Evolutionary conservation across 1,140 invertebrate genomes (phyloP).

Genomic region (Cydia splendana): DNA sequence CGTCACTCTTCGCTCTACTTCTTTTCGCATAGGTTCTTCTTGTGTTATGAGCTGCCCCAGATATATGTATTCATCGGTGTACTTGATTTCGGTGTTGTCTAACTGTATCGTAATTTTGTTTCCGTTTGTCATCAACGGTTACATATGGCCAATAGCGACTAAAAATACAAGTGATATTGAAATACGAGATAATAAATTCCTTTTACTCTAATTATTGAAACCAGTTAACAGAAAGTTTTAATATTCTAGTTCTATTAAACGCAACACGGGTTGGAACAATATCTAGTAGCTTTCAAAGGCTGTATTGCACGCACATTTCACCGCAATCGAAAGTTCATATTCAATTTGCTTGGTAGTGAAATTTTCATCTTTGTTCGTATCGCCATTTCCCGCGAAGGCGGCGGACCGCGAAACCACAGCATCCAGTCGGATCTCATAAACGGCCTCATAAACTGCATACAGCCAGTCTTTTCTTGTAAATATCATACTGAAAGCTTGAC

Average conservation of each 20-base stretch:
- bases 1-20: too few species aligned
- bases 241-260: neutral
- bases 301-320: slow-evolving; percentile 42
- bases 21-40: too few species aligned
- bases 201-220: neutral
- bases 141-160: too few species aligned
- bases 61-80: too few species aligned
- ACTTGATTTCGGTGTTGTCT: too few species aligned
- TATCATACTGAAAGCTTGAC: neutral
- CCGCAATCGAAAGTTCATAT: slow-evolving; percentile 51
- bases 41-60: too few species aligned
- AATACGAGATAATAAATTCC: too few species aligned
- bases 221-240: neutral
- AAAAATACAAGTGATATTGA: too few species aligned
- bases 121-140: too few species aligned
- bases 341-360: slow-evolving; percentile 49
- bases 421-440: slow-evolving; percentile 14
- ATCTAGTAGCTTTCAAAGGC: slow-evolving; percentile 34
- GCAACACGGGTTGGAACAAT: slow-evolving; percentile 32
- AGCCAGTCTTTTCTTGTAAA: neutral
- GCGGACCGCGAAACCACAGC: slow-evolving; percentile 37
- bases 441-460: neutral
- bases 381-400: slow-evolving; percentile 19
- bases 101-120: too few species aligned
- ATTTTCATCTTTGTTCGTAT: slow-evolving; percentile 41